Base-by-base conservation (phyloP, 2,113 vertebrate genomes). In the Sialia sialis region DNA sequence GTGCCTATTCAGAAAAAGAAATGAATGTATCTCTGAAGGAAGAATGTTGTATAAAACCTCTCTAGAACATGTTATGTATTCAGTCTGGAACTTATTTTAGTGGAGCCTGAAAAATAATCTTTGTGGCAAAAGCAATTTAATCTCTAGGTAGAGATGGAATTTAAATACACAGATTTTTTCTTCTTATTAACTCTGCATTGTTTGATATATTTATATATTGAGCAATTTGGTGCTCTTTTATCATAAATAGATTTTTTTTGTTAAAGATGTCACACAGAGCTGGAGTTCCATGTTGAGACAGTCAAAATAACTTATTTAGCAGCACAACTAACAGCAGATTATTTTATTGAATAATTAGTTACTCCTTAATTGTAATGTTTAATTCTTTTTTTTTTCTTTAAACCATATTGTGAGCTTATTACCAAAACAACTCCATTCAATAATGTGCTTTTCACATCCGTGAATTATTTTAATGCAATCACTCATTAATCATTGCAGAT, bases 401-500 rank as follows among this genome's bases (percentile, higher is more conserved):
- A 76, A 16, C 34, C 25, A 7, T 27, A 16, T 9, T 77, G 30
- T 25, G 56, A 84, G 38, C 16, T 80, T 43, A 32, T 13, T 74
- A 70, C 26, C 32, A 66, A 73, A 58, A 13, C 13, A 10, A 3
- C 5, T 59, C 11, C 1, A 2, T 55, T 85, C n/a, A 41, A 2
- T 29, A 9, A 20, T 6, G 32, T 5, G 34, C 22, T 59, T 62
- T 85, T 70, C 58, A 41, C 32, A 87, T 76, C 36, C 5, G 0
- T 79, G 32, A 83, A 70, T 82, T 91, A 73, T 79, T 83, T 77
- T 74, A 67, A 74, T 67, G 48, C 21, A 67, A 23, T 90, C 38
- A 1, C 48, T 89, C 36, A 26, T 95, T 87, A 94, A 76, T 62
- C 84, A 48, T 34, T 95, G 79, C 96, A 91, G 95, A 95, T 95